Evolutionary conservation across 1,140 invertebrate genomes (phyloP), one percentile per base, ranked within the genome.

Genomic region (Cyphomyrmex costatus): DNA sequence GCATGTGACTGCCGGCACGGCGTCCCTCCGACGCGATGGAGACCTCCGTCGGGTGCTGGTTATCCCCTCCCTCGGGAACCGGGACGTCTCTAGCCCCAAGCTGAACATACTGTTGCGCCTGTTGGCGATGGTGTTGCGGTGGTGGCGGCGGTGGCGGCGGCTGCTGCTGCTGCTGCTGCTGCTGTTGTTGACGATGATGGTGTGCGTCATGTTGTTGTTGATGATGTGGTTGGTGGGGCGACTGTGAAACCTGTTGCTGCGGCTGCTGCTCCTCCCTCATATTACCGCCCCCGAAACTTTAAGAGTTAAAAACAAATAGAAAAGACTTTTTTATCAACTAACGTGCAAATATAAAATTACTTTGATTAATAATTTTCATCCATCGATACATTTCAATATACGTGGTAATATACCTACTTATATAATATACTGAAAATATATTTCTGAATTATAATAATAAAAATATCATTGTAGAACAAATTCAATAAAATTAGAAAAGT

Each of bases 41-140:
- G 82, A 74, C 91, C 92, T 92, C 93, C 36, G 84, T 73, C 76
- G 85, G 33, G 76, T 88, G 91, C 86, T 87, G 88, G 89, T 86
- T 94, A 93, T 94, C 94, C 94, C 94, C 95, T 89, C 95, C 92
- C 78, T 92, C 91, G 33, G 83, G 84, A 90, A 93, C 86, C 86
- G 92, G 89, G 84, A 91, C 90, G 71, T 94, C 93, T 88, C 90
- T 91, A 78, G 92, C 90, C 90, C 90, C 93, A 60, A 92, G 85
- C 30, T 92, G 86, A n/a, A 78, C 80, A 66, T 92, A 88, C 30
- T 86, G 83, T 1, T 85, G 58, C 36, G 24, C 19, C 49, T 80
- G 80, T 4, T 90, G 71, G 0, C 88, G 88, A 1, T 88, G 66
- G 68, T 83, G 49, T 58, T 92, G 88, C 36, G 90, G 86, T n/a